Percentiles rank a stretch among this genome's conserved stretches.
phyloP scores from a whole-genome alignment of 2,797 vertebrate genomes.

The Propithecus deckenii region DNA sequence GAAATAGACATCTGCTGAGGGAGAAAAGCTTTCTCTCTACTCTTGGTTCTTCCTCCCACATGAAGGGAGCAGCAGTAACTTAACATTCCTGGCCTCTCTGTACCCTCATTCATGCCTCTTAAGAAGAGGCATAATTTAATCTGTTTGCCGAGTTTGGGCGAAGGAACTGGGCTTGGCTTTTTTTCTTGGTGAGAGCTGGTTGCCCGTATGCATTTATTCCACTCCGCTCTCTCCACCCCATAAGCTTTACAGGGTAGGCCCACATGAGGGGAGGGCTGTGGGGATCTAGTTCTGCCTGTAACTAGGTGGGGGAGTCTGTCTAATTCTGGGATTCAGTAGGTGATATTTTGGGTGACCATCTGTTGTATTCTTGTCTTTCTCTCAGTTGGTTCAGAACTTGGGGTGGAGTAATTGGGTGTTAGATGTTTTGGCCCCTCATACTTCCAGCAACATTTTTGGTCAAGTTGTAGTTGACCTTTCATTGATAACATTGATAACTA shows the following conservation, averaged over 20 bases:
- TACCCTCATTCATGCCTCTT: background rate
- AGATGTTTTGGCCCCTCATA: background rate
- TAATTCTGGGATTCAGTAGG: conserved; percentile 19
- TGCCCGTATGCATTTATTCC: background rate
- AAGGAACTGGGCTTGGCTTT: background rate
- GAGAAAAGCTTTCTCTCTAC: background rate
- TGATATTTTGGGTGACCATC: conserved; percentile 36
- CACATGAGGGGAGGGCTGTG: background rate
- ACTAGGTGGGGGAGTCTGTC: background rate
- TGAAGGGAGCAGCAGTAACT: background rate
- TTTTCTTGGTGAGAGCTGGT: background rate
- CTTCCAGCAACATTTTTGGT: background rate
- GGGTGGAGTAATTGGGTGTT: background rate
- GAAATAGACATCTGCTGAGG: background rate
- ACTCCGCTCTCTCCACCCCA: background rate
- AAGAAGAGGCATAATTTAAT: background rate
- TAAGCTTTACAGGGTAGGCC: background rate
- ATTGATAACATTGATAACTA: background rate
- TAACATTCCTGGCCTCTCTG: background rate
- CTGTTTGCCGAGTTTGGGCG: background rate
- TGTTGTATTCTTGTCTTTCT: background rate
- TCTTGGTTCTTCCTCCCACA: background rate
- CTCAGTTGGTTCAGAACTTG: conserved; percentile 27
- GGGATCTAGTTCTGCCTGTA: background rate
- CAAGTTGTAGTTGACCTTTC: background rate